A percentile compares a stretch with the other conserved stretches of the same genome.
These are phyloP conservation scores for Leptatherina wallacei DNA, from an alignment of 2,797 vertebrate genomes.

Conservation along the genomic window DNA sequence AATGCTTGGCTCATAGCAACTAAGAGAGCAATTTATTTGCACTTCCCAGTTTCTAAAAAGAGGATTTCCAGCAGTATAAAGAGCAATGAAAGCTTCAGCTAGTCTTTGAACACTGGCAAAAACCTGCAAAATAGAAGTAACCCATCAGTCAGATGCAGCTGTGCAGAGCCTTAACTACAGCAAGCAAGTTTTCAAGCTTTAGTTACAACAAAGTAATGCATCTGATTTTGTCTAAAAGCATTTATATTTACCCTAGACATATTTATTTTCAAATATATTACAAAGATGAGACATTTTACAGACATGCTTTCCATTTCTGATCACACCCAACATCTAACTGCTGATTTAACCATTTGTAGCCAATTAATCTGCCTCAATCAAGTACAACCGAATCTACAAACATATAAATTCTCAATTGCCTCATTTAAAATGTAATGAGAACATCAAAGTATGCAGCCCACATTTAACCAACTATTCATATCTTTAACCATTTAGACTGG, in stretches of 20 bases:
- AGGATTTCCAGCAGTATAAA: slow-evolving; percentile 90
- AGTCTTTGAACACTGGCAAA: slow-evolving; percentile 91
- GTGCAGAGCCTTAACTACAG: not conserved
- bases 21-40: slow-evolving; percentile 80
- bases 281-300: not conserved
- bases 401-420: not conserved
- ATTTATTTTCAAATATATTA: not conserved
- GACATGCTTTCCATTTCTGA: too few relatives aligned
- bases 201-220: not conserved
- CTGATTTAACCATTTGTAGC: not conserved
- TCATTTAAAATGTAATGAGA: not conserved
- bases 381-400: not conserved
- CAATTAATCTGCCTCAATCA: not conserved
- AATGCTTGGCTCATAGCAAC: slow-evolving; percentile 64
- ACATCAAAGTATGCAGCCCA: not conserved
- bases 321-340: not conserved
- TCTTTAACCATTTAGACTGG: not conserved
- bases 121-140: slow-evolving; percentile 78
- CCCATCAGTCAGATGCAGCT: not conserved
- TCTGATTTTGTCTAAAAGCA: not conserved
- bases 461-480: not conserved
- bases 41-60: slow-evolving; percentile 91
- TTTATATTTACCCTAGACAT: not conserved
- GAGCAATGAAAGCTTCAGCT: slow-evolving; percentile 88
- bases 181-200: not conserved